Evolutionary conservation across 2,797 vertebrate genomes (phyloP).

Genomic region (Perodicticus potto): DNA sequence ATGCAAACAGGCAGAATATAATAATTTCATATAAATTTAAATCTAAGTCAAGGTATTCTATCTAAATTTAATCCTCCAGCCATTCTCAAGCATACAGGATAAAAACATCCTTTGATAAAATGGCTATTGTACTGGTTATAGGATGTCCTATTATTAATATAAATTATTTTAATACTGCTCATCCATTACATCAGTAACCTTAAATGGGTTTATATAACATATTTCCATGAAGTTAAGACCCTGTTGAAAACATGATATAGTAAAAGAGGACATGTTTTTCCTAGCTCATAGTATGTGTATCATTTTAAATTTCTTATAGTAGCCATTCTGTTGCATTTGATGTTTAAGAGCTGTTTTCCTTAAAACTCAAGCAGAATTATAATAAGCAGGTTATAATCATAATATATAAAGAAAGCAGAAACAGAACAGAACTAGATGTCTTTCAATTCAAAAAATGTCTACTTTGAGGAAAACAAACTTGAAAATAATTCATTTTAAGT

Average conservation of each 20-base stretch:
- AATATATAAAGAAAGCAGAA: background rate
- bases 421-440: background rate
- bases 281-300: background rate
- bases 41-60: background rate
- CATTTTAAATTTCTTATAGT: background rate
- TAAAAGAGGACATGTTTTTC: background rate
- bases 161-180: background rate
- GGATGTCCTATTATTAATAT: background rate
- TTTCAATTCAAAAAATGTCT: background rate
- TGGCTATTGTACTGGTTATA: background rate
- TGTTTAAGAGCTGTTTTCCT: background rate
- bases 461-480: background rate
- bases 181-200: background rate
- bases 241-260: background rate
- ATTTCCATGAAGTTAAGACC: background rate
- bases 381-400: background rate
- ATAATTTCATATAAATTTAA: background rate
- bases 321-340: background rate
- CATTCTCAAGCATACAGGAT: background rate
- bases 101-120: background rate
- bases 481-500: background rate
- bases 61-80: background rate
- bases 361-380: background rate
- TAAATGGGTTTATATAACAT: background rate
- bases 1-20: background rate